Conservation (phyloP, 2,113 vertebrate species). For the Eulemur rufifrons region DNA sequence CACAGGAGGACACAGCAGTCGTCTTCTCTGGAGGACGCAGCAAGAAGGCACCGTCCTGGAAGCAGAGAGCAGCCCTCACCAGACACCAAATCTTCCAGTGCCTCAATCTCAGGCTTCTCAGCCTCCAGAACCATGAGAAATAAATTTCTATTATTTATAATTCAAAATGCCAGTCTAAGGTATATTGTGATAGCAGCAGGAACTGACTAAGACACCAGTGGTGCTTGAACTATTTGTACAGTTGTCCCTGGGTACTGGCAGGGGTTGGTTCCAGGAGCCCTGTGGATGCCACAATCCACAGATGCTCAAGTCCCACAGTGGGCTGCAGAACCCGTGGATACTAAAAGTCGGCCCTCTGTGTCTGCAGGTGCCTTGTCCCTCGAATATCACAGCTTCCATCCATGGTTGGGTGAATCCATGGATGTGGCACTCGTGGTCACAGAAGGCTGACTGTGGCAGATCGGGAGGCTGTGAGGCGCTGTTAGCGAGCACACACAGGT, state of each 20-base stretch:
- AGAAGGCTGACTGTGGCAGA: not conserved
- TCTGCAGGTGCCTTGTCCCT: not conserved
- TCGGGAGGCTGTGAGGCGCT: not conserved
- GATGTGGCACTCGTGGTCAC: not conserved
- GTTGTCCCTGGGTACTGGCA: not conserved
- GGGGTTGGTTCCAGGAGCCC: not conserved
- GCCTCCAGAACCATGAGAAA: not conserved
- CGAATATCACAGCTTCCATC: not conserved
- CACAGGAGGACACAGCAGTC: not conserved
- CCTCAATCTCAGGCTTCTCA: not conserved
- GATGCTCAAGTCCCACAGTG: not conserved
- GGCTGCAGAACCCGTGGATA: not conserved
- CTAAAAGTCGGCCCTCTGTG: not conserved
- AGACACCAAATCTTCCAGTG: not conserved
- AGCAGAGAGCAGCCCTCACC: not conserved
- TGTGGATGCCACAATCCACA: not conserved
- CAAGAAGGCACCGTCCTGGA: not conserved
- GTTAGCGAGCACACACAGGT: not conserved
- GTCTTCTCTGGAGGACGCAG: not conserved
- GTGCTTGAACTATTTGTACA: not conserved
- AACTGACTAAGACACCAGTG: not conserved
- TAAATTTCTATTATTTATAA: not conserved
- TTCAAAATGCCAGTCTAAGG: not conserved
- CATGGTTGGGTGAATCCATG: not conserved
- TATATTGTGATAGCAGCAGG: not conserved